Conservation (phyloP, 2,797 vertebrate species). For the Nyctibius grandis region DNA sequence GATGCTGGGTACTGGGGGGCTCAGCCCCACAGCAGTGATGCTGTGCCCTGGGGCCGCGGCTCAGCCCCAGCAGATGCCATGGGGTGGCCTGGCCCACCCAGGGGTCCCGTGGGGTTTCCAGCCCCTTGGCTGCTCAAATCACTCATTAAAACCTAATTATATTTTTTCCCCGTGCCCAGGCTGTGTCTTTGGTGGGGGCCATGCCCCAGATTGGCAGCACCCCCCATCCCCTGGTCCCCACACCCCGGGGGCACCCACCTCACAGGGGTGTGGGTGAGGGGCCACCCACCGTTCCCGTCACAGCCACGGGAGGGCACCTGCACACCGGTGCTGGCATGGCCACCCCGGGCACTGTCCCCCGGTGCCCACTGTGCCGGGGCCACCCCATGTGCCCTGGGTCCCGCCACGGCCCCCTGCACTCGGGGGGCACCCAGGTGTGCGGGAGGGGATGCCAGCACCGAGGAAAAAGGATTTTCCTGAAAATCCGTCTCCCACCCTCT, state of each 20-base stretch:
- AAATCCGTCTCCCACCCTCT: background rate
- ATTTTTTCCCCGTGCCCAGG: background rate
- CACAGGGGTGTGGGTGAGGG: accelerated
- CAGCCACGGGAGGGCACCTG: background rate
- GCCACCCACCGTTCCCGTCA: background rate
- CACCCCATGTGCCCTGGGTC: accelerated
- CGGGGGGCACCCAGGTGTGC: accelerated
- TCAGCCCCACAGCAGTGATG: background rate
- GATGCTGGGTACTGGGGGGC: background rate
- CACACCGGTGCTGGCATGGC: background rate
- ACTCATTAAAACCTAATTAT: background rate
- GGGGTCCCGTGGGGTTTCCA: background rate
- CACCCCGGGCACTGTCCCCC: accelerated
- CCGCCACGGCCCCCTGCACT: no score
- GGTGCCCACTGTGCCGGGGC: accelerated
- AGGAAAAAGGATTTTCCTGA: background rate
- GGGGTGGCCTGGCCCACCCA: background rate
- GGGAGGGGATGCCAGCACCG: background rate
- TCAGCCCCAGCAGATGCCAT: accelerated
- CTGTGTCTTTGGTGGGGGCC: background rate
- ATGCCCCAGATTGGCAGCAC: background rate
- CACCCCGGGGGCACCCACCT: background rate
- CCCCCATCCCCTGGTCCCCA: accelerated
- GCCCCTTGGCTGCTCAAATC: background rate
- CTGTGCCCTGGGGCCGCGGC: background rate